phyloP scores from a whole-genome alignment of 2,113 vertebrate species.

The Odontophorus gujanensis region DNA sequence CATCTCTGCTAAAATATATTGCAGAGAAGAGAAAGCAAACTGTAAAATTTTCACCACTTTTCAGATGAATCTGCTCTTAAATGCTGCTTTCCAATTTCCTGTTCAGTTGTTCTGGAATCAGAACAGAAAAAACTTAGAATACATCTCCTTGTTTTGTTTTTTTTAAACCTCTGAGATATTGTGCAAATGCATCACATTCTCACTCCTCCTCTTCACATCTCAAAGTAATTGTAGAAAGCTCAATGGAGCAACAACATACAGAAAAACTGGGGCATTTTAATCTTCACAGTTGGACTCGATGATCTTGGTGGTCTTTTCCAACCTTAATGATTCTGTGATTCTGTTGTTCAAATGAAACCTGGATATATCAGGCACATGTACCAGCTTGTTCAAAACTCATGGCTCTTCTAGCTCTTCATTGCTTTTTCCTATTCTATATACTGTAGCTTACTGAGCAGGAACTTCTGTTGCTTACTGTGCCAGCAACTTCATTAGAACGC shows the following conservation, averaged over 20 bases:
- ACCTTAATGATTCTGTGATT: no score
- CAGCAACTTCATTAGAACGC: not conserved
- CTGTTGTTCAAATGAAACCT: not conserved
- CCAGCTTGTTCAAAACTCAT: fast-evolving
- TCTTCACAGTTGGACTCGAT: not conserved
- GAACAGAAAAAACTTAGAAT: not conserved
- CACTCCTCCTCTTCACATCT: constrained; percentile 28
- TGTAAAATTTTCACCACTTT: not conserved
- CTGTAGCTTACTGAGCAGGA: not conserved
- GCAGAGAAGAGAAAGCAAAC: not conserved
- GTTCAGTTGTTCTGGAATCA: not conserved
- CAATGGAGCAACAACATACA: not conserved
- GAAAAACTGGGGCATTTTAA: not conserved
- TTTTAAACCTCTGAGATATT: constrained; percentile 28
- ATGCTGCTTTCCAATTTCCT: not conserved
- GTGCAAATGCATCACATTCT: constrained; percentile 18
- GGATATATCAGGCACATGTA: not conserved
- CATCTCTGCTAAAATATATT: not conserved
- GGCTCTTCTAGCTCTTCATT: not conserved
- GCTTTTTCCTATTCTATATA: not conserved
- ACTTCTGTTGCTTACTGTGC: no score
- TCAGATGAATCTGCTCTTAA: not conserved
- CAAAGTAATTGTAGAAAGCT: not conserved
- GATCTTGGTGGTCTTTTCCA: no score
- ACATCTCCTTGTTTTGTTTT: not conserved